Base-by-base conservation (phyloP, 2,888 invertebrate genomes). In the Synanthedon formicaeformis region DNA sequence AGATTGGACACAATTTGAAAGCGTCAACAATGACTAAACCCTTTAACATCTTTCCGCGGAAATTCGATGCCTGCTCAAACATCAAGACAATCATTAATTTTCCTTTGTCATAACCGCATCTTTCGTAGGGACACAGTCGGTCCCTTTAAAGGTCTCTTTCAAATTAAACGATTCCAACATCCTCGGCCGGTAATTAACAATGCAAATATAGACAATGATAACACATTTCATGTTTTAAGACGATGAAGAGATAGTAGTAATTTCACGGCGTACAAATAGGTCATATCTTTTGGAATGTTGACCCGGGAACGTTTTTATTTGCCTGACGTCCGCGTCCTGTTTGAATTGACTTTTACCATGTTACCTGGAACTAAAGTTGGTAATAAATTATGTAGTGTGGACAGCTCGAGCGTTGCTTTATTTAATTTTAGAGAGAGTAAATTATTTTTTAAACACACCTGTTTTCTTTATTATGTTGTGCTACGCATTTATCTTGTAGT, bases 121-220 rank as follows among this genome's bases (percentile, higher is more conserved):
- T 52, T 41, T n/a, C 40, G 40, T 45, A 48, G 54, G 55, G 56
- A 57, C 56, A 55, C 54, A 51, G 58, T 57, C 56, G 57, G 54
- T 58, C 56, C 60, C 27, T 13, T 57, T 56, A 55, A 60, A 55
- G 64, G 60, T 63, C 58, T 59, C 60, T 64, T 59, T 61, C 61
- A 41, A 41, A 34, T 50, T 57, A 60, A 56, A 61, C 58, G 60
- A 59, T 58, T 57, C 61, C 58, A 57, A 63, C 51, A 66, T 65
- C 62, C 65, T 62, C 61, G 68, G 63, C 65, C 60, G 61, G 70
- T 73, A 76, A 75, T 75, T n/a, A 78, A 79, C 76, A 69, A 66
- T 61, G 65, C 70, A 79, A 81, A 83, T 78, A 81, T 81, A 75
- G 69, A 67, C 71, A 63, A 71, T 69, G 80, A 81, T 81, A 78